Percentiles rank a stretch among this genome's conserved stretches.
Evolutionary conservation across 2,113 vertebrate genomes (phyloP).

Genomic region (Lepidiolamprologus cunningtoni): DNA sequence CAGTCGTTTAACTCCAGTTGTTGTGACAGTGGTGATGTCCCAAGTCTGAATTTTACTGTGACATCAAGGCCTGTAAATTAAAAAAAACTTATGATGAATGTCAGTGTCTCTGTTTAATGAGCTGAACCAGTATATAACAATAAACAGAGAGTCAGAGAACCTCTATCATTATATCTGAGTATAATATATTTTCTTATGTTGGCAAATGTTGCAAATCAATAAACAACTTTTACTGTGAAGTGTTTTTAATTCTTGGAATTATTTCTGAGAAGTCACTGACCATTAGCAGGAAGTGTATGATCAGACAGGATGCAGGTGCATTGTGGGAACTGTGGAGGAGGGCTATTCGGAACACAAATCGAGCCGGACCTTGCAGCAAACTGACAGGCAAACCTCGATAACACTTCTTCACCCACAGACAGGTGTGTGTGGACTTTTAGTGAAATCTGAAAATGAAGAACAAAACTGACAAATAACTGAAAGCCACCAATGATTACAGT

Average conservation of each 20-base stretch:
- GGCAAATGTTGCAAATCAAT: not conserved
- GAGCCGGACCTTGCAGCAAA: not conserved
- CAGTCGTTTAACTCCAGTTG: constrained; percentile 28
- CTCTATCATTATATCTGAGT: rapidly evolving
- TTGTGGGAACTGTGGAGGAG: constrained; percentile 4
- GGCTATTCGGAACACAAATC: not conserved
- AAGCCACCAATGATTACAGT: rapidly evolving
- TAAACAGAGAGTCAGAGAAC: not conserved
- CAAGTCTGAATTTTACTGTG: constrained; percentile 18
- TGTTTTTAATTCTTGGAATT: not conserved
- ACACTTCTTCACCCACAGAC: not conserved
- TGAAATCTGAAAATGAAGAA: constrained; percentile 27
- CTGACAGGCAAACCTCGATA: constrained; percentile 29
- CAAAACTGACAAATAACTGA: not conserved
- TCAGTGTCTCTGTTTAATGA: not conserved
- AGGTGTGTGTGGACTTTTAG: constrained; percentile 26
- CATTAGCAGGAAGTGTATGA: not conserved
- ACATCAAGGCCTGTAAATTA: not conserved
- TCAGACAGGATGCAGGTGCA: constrained; percentile 53
- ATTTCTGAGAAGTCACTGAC: constrained; percentile 18
- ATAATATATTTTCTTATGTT: not conserved
- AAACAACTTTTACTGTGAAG: not conserved
- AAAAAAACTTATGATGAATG: not conserved
- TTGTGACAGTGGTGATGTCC: not conserved
- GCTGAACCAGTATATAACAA: not conserved